Percentiles rank a stretch among this genome's conserved stretches.
phyloP scores from a whole-genome alignment of 30 jellyfish, hydroid and myxozoan genomes.

The Nemopilema nomurai region DNA sequence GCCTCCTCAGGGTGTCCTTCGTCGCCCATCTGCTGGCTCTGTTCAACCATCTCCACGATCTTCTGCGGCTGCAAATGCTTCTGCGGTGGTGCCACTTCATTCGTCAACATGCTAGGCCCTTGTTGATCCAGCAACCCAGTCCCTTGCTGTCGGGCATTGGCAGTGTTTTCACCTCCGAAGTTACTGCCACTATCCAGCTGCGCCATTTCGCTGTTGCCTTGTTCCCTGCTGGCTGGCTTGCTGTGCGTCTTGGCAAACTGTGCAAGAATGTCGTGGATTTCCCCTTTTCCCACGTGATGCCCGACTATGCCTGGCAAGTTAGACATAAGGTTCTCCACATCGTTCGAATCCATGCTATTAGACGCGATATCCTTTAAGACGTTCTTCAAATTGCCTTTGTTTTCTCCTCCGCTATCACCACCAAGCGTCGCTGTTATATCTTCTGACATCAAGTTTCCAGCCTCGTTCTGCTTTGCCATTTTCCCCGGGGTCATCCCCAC shows the following conservation, averaged over 20 bases:
- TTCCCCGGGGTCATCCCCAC: not conserved
- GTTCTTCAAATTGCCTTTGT: conserved; percentile 47
- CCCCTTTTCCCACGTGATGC: conserved; percentile 48
- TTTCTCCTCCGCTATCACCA: conserved; percentile 6
- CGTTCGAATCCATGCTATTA: conserved; percentile 31
- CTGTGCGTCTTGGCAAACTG: conserved; percentile 27
- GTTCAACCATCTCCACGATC: conserved; percentile 36
- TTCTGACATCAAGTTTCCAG: conserved; percentile 5
- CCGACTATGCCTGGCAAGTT: conserved; percentile 69
- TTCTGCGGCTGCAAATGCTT: conserved; percentile 37
- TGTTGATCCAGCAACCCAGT: conserved; percentile 9
- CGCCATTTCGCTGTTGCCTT: not conserved
- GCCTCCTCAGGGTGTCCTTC: not conserved
- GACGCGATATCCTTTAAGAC: conserved; percentile 33
- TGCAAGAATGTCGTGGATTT: conserved; percentile 36
- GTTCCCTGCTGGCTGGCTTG: conserved; percentile 8
- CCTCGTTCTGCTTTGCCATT: not conserved
- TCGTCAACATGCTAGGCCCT: not conserved
- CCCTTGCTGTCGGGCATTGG: not conserved
- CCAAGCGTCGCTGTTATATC: conserved; percentile 46
- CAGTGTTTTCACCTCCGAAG: not conserved
- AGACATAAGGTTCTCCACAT: conserved; percentile 35
- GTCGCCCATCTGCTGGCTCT: not conserved
- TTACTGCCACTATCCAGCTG: not conserved
- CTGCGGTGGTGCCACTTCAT: conserved; percentile 2